Conservation (phyloP, 2,113 vertebrate species). For the Centrocercus urophasianus region DNA sequence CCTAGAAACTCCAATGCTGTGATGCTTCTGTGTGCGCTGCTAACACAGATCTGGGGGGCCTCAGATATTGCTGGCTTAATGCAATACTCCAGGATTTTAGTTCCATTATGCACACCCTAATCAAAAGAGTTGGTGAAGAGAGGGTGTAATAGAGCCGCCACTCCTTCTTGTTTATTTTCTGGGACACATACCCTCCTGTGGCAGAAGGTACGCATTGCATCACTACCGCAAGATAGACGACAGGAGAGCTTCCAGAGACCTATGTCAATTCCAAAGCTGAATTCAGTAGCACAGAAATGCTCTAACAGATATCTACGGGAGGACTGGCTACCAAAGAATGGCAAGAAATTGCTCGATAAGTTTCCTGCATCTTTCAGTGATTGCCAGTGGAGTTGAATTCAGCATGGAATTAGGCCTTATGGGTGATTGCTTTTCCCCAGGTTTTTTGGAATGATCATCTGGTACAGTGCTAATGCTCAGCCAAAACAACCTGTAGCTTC, state of each 20-base stretch:
- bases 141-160: background rate
- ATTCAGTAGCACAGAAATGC: background rate
- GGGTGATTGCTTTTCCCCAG: background rate
- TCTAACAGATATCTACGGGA: background rate
- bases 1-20: background rate
- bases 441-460: background rate
- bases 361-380: background rate
- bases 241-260: background rate
- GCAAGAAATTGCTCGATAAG: background rate
- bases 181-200: conserved; percentile 7
- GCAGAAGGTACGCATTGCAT: conserved; percentile 5
- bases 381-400: background rate
- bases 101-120: background rate
- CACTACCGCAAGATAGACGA: rapidly evolving
- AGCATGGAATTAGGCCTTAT: background rate
- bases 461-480: background rate
- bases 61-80: background rate
- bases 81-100: background rate
- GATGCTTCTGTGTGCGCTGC: no score
- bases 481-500: conserved; percentile 2
- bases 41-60: background rate
- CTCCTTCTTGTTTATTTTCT: rapidly evolving
- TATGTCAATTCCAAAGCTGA: background rate
- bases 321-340: background rate
- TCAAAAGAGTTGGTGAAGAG: background rate